Percentiles rank a stretch among this genome's conserved stretches.
Conservation (phyloP, 1,140 invertebrate species). For the Eulimnadia texana region DNA sequence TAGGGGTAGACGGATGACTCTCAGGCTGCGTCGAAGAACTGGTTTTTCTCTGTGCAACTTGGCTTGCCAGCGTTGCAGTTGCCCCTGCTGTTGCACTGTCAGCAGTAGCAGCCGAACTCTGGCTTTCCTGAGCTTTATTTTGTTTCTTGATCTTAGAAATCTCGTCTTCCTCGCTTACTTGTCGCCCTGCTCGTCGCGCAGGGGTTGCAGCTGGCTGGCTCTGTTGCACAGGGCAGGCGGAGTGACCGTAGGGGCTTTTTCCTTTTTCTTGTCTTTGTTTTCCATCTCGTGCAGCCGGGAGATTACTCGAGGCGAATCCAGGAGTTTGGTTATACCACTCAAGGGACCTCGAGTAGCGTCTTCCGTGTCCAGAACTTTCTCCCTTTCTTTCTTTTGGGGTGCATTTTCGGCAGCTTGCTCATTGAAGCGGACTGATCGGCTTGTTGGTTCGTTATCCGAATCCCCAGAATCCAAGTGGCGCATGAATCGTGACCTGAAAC, state of each 20-base stretch:
- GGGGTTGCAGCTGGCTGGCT: constrained; percentile 18
- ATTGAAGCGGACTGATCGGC: constrained; percentile 39
- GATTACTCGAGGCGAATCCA: constrained; percentile 77
- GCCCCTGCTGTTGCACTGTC: constrained; percentile 24
- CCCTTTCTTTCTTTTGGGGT: constrained; percentile 44
- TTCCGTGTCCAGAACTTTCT: constrained; percentile 72
- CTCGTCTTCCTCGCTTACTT: constrained; percentile 77
- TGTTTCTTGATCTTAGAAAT: constrained; percentile 74
- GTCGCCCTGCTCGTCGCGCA: constrained; percentile 33
- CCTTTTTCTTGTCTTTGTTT: constrained; percentile 49
- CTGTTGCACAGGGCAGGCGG: constrained; percentile 34
- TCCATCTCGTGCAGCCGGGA: constrained; percentile 69
- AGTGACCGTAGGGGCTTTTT: constrained; percentile 37
- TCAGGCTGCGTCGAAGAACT: not conserved
- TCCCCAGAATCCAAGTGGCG: constrained; percentile 46
- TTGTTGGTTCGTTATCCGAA: constrained; percentile 46
- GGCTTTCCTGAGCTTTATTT: constrained; percentile 47
- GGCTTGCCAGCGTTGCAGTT: not conserved
- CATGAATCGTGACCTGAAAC: constrained; percentile 55
- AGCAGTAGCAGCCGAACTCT: constrained; percentile 32
- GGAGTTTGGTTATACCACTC: constrained; percentile 72
- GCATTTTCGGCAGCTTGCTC: constrained; percentile 27
- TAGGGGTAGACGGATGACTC: constrained; percentile 15
- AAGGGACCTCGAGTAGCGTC: constrained; percentile 73
- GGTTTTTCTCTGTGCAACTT: constrained; percentile 5